Evolutionary conservation across 2,888 invertebrate genomes (phyloP).

Genomic region (Cactoblastis cactorum): DNA sequence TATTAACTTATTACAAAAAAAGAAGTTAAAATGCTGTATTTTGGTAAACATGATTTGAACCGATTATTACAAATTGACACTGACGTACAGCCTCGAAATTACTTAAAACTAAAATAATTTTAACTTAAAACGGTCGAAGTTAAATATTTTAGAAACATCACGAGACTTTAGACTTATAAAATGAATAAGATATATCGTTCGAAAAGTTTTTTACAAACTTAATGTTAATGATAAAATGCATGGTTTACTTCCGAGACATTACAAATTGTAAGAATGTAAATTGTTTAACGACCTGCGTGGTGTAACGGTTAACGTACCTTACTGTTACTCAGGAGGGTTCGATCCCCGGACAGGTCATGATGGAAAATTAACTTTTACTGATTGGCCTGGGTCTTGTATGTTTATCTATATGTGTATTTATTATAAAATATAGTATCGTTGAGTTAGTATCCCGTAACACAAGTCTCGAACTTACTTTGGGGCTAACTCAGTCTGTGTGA

Average conservation of each 20-base stretch:
- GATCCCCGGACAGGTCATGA: too few species aligned
- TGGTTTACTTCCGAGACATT: neutral
- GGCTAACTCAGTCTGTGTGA: too few species aligned
- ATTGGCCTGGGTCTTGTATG: too few species aligned
- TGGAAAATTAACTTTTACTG: too few species aligned
- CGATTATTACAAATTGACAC: conserved; percentile 19
- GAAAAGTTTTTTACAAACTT: neutral
- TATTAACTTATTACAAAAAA: conserved; percentile 19
- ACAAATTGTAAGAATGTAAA: neutral
- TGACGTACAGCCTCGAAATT: conserved; percentile 33
- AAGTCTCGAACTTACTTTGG: too few species aligned
- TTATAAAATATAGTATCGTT: too few species aligned
- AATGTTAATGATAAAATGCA: conserved; percentile 1
- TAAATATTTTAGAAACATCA: conserved; percentile 55
- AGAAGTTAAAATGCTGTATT: conserved; percentile 15
- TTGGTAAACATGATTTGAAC: conserved; percentile 16
- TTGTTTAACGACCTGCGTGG: too few species aligned
- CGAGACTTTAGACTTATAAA: conserved; percentile 1
- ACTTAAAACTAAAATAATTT: conserved; percentile 53
- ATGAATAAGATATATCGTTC: neutral
- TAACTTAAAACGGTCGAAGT: conserved; percentile 57
- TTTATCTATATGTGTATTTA: too few species aligned
- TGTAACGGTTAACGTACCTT: too few species aligned
- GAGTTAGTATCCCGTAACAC: too few species aligned
- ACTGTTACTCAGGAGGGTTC: too few species aligned